Percentiles rank a stretch among this genome's conserved stretches.
Conservation (phyloP, 2,113 vertebrate species). For the Bambusicola thoracicus region DNA sequence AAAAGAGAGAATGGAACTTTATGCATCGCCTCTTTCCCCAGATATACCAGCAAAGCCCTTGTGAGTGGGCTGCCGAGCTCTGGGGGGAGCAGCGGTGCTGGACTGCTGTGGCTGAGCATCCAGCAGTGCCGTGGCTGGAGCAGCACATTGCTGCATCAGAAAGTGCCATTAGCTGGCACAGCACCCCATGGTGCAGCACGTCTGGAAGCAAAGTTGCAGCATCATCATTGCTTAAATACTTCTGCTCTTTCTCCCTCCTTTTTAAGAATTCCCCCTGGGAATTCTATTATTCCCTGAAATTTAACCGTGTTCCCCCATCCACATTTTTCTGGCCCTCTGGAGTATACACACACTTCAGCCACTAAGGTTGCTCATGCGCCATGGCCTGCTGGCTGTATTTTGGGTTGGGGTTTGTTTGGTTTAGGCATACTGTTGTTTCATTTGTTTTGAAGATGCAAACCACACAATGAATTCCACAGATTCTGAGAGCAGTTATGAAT, state of each 20-base stretch:
- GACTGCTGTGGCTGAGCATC: fast-evolving
- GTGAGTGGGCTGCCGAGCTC: fast-evolving
- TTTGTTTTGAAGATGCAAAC: conserved; percentile 73
- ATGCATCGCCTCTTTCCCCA: background rate
- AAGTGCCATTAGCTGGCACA: background rate
- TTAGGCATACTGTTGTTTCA: conserved; percentile 67
- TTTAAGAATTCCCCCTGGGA: background rate
- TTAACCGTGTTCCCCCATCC: conserved; percentile 7
- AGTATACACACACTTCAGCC: conserved; percentile 41
- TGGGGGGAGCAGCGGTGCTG: background rate
- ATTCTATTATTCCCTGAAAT: conserved; percentile 24
- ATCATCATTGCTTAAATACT: conserved; percentile 12
- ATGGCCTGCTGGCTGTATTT: conserved; percentile 33
- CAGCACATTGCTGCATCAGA: background rate
- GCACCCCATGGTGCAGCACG: background rate
- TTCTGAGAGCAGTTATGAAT: conserved; percentile 41
- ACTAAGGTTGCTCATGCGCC: conserved; percentile 41
- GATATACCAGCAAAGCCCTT: background rate
- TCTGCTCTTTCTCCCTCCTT: background rate
- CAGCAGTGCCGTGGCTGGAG: fast-evolving
- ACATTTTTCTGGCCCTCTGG: conserved; percentile 43
- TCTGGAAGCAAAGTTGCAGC: conserved; percentile 23
- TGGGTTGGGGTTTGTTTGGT: conserved; percentile 62
- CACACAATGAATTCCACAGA: conserved; percentile 66
- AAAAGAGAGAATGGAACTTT: background rate